Percentiles rank a stretch among this genome's conserved stretches.
Conservation (phyloP, 2,113 vertebrate species). For the Bubo bubo region DNA sequence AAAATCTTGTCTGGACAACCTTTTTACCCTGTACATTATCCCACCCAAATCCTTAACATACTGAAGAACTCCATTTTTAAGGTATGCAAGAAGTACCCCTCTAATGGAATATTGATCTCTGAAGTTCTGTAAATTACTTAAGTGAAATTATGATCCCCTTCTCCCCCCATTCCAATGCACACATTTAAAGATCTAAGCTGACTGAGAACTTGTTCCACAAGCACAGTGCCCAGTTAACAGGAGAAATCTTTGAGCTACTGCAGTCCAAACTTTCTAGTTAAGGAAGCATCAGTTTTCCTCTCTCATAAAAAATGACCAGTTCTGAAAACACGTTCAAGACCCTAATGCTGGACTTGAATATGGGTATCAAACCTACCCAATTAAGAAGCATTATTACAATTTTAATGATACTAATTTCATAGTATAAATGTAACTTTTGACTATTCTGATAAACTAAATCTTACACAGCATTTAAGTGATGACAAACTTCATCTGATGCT, state of each 20-base stretch:
- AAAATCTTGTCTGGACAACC: background rate
- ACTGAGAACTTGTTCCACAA: background rate
- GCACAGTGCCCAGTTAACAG: background rate
- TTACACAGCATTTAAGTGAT: background rate
- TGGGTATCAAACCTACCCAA: background rate
- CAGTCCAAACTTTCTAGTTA: background rate
- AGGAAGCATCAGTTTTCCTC: background rate
- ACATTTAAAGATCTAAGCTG: background rate
- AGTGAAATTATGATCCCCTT: background rate
- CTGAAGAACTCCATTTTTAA: background rate
- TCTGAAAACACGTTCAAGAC: background rate
- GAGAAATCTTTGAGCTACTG: background rate
- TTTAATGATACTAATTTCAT: background rate
- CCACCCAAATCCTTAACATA: background rate
- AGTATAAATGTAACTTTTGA: background rate
- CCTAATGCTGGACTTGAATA: background rate
- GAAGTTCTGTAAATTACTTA: background rate
- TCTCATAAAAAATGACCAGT: background rate
- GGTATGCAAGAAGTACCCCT: background rate
- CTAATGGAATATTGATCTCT: constrained; percentile 16
- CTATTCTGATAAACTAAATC: background rate
- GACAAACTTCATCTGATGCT: background rate
- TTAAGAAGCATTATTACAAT: background rate
- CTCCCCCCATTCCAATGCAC: background rate
- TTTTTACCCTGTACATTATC: background rate